phyloP scores from a whole-genome alignment of 2,888 invertebrate species.

The Lacanobia wlatinum region DNA sequence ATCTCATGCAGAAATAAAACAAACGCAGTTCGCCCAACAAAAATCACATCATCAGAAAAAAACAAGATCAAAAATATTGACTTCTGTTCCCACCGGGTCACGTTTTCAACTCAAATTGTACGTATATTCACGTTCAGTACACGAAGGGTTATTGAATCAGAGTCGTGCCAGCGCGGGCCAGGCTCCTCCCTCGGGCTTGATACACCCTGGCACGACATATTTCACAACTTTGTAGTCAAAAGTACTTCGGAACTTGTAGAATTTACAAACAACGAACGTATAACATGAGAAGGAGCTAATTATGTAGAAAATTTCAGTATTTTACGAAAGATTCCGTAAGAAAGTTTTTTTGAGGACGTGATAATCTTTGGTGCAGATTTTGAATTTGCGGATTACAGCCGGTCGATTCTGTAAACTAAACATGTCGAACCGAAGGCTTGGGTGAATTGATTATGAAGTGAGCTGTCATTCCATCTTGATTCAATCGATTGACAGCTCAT shows the following conservation, averaged over 20 bases:
- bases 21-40: background rate
- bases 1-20: background rate
- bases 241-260: slow-evolving; percentile 59
- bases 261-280: slow-evolving; percentile 58
- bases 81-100: slow-evolving; percentile 25
- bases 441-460: no score
- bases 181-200: slow-evolving; percentile 58
- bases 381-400: background rate
- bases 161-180: slow-evolving; percentile 59
- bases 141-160: slow-evolving; percentile 61
- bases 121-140: slow-evolving; percentile 45
- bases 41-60: slow-evolving; percentile 1
- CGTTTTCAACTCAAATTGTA: slow-evolving; percentile 47
- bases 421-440: no score
- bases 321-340: slow-evolving; percentile 40
- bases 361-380: background rate
- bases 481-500: no score
- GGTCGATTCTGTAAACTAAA: no score
- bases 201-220: slow-evolving; percentile 65
- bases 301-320: slow-evolving; percentile 48
- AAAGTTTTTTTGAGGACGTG: slow-evolving; percentile 20
- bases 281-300: slow-evolving; percentile 46
- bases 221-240: slow-evolving; percentile 58
- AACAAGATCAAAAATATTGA: slow-evolving; percentile 33
- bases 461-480: no score